Conservation (phyloP, 2,888 invertebrate genomes). For the Epicampocera succincta region DNA sequence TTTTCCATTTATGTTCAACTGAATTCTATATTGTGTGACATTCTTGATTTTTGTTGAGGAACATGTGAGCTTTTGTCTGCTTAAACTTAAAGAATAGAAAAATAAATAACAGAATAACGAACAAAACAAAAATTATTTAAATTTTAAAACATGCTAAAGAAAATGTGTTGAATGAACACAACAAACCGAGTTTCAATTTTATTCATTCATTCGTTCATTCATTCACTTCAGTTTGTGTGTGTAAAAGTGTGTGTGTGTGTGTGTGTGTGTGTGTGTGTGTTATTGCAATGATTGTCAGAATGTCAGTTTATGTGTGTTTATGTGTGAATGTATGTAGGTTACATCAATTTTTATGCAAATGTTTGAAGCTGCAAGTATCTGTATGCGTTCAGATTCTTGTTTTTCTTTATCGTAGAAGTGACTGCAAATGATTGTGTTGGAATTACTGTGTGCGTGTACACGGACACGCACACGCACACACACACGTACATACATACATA, state of each 20-base stretch:
- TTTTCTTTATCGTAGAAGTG: conserved; percentile 9
- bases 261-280: not conserved
- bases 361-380: conserved; percentile 9
- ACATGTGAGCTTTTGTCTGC: conserved; percentile 32
- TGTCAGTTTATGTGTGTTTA: conserved; percentile 36
- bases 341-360: conserved; percentile 47
- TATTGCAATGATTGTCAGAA: conserved; percentile 23
- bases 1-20: not conserved
- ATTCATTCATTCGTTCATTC: conserved; percentile 29
- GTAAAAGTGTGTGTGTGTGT: not conserved
- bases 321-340: conserved; percentile 53
- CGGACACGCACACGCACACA: not conserved
- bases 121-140: conserved; percentile 31
- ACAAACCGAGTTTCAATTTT: conserved; percentile 35
- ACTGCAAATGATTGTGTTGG: not conserved
- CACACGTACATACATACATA: not conserved
- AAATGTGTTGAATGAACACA: conserved; percentile 56
- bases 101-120: conserved; percentile 5
- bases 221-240: not conserved
- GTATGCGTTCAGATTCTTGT: conserved; percentile 17
- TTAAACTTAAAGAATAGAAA: conserved; percentile 9
- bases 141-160: conserved; percentile 46
- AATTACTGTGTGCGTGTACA: not conserved
- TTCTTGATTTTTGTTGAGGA: conserved; percentile 29
- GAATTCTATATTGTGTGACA: conserved; percentile 26